These are phyloP conservation scores for Acleris laterana DNA, from an alignment of 2,888 invertebrate genomes.

Conservation along the genomic window DNA sequence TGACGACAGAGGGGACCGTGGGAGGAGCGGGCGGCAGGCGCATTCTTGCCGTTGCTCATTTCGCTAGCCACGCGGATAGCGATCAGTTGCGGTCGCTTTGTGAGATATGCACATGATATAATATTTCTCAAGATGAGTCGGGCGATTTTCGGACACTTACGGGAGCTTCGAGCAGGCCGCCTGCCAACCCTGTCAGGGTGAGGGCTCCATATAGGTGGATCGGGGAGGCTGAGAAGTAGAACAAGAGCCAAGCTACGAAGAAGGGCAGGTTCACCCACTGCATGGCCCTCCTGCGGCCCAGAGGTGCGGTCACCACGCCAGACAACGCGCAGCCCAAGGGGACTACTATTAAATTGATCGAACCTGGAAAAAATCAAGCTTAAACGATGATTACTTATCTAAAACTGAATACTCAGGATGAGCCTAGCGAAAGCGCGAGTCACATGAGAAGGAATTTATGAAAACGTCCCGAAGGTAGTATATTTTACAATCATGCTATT, in stretches of 20 bases:
- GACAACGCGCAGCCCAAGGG: conserved; percentile 91
- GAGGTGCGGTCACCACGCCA: conserved; percentile 87
- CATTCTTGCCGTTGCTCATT: too few relatives aligned
- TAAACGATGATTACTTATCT: background rate
- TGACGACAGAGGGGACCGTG: too few relatives aligned
- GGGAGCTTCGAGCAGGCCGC: conserved; percentile 92
- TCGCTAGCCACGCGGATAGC: too few relatives aligned
- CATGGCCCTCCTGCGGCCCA: conserved; percentile 91
- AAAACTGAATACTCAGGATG: too few relatives aligned
- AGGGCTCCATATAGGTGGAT: conserved; percentile 88
- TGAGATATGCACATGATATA: too few relatives aligned
- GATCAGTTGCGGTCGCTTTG: too few relatives aligned
- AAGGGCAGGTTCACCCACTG: conserved; percentile 90
- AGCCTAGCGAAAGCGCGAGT: too few relatives aligned
- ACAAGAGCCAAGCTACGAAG: conserved; percentile 89
- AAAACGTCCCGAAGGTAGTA: too few relatives aligned
- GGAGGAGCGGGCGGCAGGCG: too few relatives aligned
- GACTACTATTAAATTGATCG: conserved; percentile 91
- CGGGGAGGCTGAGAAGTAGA: conserved; percentile 86
- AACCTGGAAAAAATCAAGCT: conserved; percentile 80
- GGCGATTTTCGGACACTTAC: conserved; percentile 79
- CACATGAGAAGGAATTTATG: too few relatives aligned
- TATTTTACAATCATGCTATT: too few relatives aligned
- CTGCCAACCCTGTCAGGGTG: conserved; percentile 89
- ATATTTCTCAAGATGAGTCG: too few relatives aligned